A percentile compares a stretch with the other conserved stretches of the same genome.
Evolutionary conservation across 2,113 vertebrate genomes (phyloP).

Genomic region (Myanophis thanlyinensis): DNA sequence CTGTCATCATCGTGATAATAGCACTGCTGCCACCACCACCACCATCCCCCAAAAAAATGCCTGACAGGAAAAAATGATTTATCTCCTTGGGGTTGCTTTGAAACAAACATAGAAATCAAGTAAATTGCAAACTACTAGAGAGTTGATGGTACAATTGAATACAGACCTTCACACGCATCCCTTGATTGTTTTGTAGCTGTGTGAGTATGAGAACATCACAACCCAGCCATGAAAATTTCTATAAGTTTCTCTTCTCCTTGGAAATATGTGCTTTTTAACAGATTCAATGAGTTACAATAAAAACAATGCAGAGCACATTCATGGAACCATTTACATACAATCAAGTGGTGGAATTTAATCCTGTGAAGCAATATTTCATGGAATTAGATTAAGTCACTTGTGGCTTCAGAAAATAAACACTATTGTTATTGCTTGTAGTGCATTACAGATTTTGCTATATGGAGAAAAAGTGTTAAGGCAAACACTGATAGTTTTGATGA

Average conservation of each 20-base stretch:
- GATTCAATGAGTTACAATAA: neutral
- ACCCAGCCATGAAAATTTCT: neutral
- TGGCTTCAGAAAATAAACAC: neutral
- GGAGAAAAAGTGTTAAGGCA: neutral
- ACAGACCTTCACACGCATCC: neutral
- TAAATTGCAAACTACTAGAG: neutral
- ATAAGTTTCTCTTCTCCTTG: neutral
- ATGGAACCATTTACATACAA: neutral
- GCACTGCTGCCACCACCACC: neutral
- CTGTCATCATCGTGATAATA: neutral
- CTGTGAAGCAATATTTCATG: neutral
- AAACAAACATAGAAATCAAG: neutral
- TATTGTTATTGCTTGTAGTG: neutral
- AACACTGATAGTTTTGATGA: neutral
- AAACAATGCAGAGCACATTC: neutral
- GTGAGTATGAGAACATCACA: neutral
- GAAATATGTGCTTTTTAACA: neutral
- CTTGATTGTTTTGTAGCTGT: neutral
- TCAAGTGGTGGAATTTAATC: neutral
- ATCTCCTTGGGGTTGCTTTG: neutral
- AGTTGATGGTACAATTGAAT: neutral
- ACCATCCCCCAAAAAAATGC: neutral
- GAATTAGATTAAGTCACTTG: neutral
- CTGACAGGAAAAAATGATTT: neutral
- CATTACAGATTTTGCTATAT: neutral